Conservation (phyloP, 1,140 invertebrate species). For the Doryteuthis pealeii region DNA sequence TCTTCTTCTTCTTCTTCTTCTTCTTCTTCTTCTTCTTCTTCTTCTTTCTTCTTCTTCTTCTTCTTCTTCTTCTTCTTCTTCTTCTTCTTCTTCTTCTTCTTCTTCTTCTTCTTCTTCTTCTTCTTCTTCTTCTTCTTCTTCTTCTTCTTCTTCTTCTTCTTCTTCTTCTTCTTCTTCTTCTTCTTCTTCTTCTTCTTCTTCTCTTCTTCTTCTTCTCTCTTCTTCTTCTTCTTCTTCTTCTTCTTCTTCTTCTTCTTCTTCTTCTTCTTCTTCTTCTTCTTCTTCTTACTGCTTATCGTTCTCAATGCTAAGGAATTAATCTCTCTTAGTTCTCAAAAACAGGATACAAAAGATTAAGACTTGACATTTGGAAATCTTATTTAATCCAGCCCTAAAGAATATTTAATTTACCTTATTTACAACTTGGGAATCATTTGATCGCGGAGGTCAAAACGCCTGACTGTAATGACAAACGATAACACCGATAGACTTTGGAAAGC, state of each 20-base stretch:
- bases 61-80: slow-evolving; percentile 3
- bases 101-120: slow-evolving; percentile 14
- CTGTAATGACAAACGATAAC: no score
- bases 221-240: not conserved
- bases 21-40: not conserved
- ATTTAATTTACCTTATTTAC: no score
- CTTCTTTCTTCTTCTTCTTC: slow-evolving; percentile 7
- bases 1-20: not conserved
- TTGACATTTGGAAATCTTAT: no score
- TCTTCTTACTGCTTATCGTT: no score
- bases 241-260: not conserved
- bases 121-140: slow-evolving; percentile 35
- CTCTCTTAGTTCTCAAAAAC: no score
- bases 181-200: slow-evolving; percentile 1
- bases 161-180: slow-evolving; percentile 28
- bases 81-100: not conserved
- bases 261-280: not conserved
- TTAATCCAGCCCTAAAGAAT: no score
- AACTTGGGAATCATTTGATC: no score
- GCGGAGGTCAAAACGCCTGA: no score
- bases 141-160: slow-evolving; percentile 22
- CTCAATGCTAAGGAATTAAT: no score
- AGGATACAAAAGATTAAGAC: no score
- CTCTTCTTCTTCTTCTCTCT: slow-evolving; percentile 1
- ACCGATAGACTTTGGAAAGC: no score